Evolutionary conservation across 1,140 invertebrate genomes (phyloP).

Genomic region (Apis laboriosa): DNA sequence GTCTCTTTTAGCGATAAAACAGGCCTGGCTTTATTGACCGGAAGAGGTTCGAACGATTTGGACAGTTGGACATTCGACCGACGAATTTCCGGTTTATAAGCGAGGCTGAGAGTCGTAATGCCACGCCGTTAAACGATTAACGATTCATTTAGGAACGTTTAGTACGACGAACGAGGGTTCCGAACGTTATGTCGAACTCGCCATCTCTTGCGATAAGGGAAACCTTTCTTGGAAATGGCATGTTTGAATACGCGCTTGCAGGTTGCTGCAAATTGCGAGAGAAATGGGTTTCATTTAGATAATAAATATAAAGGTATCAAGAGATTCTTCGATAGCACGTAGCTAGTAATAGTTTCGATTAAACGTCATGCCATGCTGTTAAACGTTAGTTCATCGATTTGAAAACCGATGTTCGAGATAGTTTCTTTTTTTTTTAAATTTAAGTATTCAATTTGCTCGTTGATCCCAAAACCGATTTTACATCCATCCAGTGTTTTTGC

Average conservation of each 20-base stretch:
- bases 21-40: slow-evolving; percentile 74
- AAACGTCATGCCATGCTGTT: not conserved
- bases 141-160: slow-evolving; percentile 80
- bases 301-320: too few relatives aligned
- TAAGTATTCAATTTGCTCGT: not conserved
- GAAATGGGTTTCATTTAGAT: not conserved
- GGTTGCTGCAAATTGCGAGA: slow-evolving; percentile 26
- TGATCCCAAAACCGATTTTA: not conserved
- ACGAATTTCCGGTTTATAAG: slow-evolving; percentile 80
- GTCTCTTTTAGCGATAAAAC: slow-evolving; percentile 72
- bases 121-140: slow-evolving; percentile 78
- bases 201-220: slow-evolving; percentile 47
- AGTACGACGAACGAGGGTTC: slow-evolving; percentile 59
- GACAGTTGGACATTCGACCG: slow-evolving; percentile 71
- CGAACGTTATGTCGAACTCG: slow-evolving; percentile 41
- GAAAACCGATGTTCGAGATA: not conserved
- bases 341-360: not conserved
- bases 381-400: not conserved
- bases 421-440: not conserved
- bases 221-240: slow-evolving; percentile 34
- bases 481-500: not conserved
- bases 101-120: slow-evolving; percentile 73
- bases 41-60: slow-evolving; percentile 74
- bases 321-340: not conserved
- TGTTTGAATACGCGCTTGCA: slow-evolving; percentile 39